Evolutionary conservation across 2,797 vertebrate genomes (phyloP).

Genomic region (Botia almorhae): DNA sequence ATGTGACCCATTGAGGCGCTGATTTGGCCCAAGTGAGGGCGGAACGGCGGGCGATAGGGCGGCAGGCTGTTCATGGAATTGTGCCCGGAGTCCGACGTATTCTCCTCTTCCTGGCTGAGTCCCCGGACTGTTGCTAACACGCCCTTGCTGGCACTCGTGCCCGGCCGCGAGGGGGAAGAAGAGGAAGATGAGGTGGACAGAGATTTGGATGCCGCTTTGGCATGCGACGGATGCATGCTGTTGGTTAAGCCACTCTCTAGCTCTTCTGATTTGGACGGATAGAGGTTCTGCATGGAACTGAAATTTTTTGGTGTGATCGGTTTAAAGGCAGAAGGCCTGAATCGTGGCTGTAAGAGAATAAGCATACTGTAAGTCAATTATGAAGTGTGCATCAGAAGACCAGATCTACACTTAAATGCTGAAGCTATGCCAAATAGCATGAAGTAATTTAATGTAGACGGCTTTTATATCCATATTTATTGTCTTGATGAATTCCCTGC

Average conservation of each 20-base stretch:
- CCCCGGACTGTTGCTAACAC: slow-evolving; percentile 72
- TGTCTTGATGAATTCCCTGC: slow-evolving; percentile 45
- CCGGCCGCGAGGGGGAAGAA: slow-evolving; percentile 76
- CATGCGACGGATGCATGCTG: slow-evolving; percentile 71
- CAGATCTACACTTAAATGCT: slow-evolving; percentile 3
- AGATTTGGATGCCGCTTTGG: slow-evolving; percentile 75
- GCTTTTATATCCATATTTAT: slow-evolving; percentile 51
- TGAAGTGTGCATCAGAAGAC: slow-evolving; percentile 4
- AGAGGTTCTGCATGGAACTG: slow-evolving; percentile 93
- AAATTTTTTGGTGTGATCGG: slow-evolving; percentile 87
- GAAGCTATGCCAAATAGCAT: slow-evolving; percentile 30
- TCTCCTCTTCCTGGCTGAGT: slow-evolving; percentile 86
- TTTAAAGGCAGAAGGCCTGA: slow-evolving; percentile 92
- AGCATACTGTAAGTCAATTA: slow-evolving; percentile 3
- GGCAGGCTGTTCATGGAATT: slow-evolving; percentile 93
- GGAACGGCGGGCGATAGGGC: slow-evolving; percentile 85
- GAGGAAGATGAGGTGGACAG: slow-evolving; percentile 86
- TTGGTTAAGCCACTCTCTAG: slow-evolving; percentile 84
- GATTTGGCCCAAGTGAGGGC: slow-evolving; percentile 86
- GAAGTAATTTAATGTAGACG: slow-evolving; percentile 56
- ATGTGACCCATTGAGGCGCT: slow-evolving; percentile 96
- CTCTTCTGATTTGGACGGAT: slow-evolving; percentile 87
- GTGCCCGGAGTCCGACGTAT: slow-evolving; percentile 86
- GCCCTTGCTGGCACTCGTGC: slow-evolving; percentile 64
- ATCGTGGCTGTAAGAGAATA: slow-evolving; percentile 79